Conservation (phyloP, 2,797 vertebrate species). For the Eleutherodactylus coqui region DNA sequence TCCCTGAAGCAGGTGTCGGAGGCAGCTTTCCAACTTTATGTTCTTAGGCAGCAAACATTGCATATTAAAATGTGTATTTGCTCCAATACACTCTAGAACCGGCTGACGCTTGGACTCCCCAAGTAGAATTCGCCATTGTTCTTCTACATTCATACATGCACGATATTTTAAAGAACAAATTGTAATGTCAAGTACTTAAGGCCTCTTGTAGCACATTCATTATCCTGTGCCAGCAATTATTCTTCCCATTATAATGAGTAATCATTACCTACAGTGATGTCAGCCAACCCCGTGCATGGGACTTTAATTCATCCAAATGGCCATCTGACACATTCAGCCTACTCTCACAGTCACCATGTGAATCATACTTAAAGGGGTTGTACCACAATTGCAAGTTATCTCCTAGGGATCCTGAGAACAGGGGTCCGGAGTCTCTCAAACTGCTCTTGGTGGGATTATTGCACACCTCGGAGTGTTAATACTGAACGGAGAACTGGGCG, state of each 20-base stretch:
- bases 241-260: background rate
- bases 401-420: too few species aligned
- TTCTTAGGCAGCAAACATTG: constrained; percentile 30
- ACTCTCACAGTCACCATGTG: too few species aligned
- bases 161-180: background rate
- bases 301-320: too few species aligned
- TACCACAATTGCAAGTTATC: too few species aligned
- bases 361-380: too few species aligned
- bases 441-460: too few species aligned
- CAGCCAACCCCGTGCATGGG: background rate
- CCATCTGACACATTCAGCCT: background rate
- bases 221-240: background rate
- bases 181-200: background rate
- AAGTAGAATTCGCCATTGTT: constrained; percentile 39
- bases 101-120: constrained; percentile 36
- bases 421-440: too few species aligned
- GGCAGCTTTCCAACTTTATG: constrained; percentile 46
- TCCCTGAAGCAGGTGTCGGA: constrained; percentile 51
- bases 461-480: too few species aligned
- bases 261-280: background rate
- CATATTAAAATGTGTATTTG: constrained; percentile 52
- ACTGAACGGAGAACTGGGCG: too few species aligned
- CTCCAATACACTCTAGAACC: constrained; percentile 40
- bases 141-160: background rate
- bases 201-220: background rate